Percentiles rank a stretch among this genome's conserved stretches.
Evolutionary conservation across 1,140 invertebrate species (phyloP).

Genomic region (Aricia agestis): DNA sequence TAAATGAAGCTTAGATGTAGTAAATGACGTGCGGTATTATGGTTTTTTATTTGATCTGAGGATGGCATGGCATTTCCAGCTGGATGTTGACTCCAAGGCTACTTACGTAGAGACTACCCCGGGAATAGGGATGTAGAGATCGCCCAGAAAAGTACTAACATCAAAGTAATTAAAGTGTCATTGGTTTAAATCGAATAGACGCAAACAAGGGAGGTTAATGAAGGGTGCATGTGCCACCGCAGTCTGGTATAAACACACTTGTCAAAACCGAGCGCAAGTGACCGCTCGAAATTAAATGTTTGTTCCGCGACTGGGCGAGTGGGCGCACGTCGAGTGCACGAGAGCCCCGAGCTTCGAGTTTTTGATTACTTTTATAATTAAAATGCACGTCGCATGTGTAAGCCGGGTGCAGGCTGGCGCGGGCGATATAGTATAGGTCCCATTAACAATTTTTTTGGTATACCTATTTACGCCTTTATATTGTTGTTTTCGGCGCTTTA

Average conservation of each 20-base stretch:
- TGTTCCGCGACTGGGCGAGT: background rate
- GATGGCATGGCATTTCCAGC: too few relatives aligned
- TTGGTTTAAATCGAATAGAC: background rate
- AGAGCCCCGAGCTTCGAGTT: slow-evolving; percentile 17
- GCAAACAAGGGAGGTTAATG: background rate
- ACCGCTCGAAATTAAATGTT: slow-evolving; percentile 17
- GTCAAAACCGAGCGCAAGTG: slow-evolving; percentile 1
- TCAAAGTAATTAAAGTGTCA: background rate
- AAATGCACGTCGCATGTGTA: slow-evolving; percentile 19
- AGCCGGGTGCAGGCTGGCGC: background rate
- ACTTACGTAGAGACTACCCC: too few relatives aligned
- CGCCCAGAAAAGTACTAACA: too few relatives aligned
- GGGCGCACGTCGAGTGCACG: slow-evolving; percentile 7
- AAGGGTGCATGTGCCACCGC: background rate
- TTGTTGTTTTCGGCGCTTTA: too few relatives aligned
- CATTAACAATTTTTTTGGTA: too few relatives aligned
- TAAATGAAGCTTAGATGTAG: too few relatives aligned
- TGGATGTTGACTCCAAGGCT: too few relatives aligned
- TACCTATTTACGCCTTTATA: too few relatives aligned
- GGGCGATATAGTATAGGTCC: background rate
- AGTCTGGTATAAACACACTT: background rate
- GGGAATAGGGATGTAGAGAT: too few relatives aligned
- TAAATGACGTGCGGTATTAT: too few relatives aligned
- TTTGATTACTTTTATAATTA: slow-evolving; percentile 25
- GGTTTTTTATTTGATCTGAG: too few relatives aligned